Base-by-base conservation (phyloP, 2,888 invertebrate genomes). In the Ectemnius continuus region DNA sequence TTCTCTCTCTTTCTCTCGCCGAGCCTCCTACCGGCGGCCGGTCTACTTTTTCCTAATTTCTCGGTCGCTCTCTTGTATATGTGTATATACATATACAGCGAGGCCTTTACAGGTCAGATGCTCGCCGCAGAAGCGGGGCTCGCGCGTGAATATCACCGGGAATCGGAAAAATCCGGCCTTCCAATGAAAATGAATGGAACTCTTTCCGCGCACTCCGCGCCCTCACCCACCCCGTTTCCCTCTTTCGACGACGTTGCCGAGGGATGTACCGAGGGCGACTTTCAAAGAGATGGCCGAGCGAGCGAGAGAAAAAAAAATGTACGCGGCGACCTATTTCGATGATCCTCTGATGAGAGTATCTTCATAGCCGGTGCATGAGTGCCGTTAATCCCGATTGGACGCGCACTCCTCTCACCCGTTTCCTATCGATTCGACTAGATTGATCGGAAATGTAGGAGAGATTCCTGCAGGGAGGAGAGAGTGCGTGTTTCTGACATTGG, bases 51-150 rank as follows among this genome's bases (percentile, higher is more conserved):
- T 36, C 36, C 36, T 36, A 36, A 36, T 36, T 36, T 52, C 52
- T 52, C 52, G 52, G 36, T 14, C 52, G 52, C 52, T 52, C 36
- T 36, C 8, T n/a, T 14, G 14, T n/a, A 48, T 16, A 23, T 18
- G 20, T 56, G 2, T 36, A 36, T 36, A 36, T 11, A 1, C 6
- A 36, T 36, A 36, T 6, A 36, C 36, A 11, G 1, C 36, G 36
- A 52, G 48, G 48, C 26, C 46, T 16, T 69, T 58, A 4, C n/a
- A 46, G 28, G 28, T 36, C 60, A 16, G 60, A 58, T 20, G 56
- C 48, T 16, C 16, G 13, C 2, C 14, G 52, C 16, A 56, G 20
- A 11, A 36, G 36, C 36, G 11, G 36, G 36, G 36, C 64, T 59
- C 11, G 20, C 11, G 20, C 13, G 36, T 16, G 47, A 67, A 23